These are phyloP conservation scores for Deladenus siricidicola DNA, from an alignment of 2,888 invertebrate species.

Conservation along the genomic window DNA sequence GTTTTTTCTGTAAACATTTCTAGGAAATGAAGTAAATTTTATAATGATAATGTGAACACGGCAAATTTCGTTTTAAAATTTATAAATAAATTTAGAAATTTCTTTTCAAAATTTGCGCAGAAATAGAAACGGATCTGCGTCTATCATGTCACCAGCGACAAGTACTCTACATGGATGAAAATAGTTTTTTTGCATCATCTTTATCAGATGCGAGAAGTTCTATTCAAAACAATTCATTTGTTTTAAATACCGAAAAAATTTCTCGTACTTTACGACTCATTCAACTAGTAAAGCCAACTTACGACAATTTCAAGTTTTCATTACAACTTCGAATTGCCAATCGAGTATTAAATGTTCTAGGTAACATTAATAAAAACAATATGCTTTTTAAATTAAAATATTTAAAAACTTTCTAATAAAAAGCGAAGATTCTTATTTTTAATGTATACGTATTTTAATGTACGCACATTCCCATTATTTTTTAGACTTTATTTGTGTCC, in stretches of 20 bases:
- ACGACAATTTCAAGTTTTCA: slow-evolving; percentile 19
- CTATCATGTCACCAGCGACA: slow-evolving; percentile 78
- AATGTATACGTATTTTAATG: background rate
- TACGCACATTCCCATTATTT: no score
- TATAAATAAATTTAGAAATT: slow-evolving; percentile 19
- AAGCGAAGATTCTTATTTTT: background rate
- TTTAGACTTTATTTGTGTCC: slow-evolving; percentile 68
- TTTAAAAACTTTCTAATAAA: background rate
- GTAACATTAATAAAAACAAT: slow-evolving; percentile 13
- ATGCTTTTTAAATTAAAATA: background rate
- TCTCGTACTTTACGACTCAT: no score
- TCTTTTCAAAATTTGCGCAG: slow-evolving; percentile 63
- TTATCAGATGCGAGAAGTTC: no score
- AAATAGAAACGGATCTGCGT: slow-evolving; percentile 83
- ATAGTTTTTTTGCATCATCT: no score
- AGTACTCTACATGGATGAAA: no score
- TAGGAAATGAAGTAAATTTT: no score
- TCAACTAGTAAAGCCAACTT: slow-evolving; percentile 11
- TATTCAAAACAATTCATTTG: no score
- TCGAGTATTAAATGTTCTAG: slow-evolving; percentile 27
- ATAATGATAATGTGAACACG: no score
- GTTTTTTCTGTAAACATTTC: slow-evolving; percentile 1
- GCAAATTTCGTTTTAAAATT: background rate
- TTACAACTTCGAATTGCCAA: slow-evolving; percentile 24
- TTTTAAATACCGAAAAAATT: no score